Evolutionary conservation across 1,140 invertebrate species (phyloP).

Genomic region (Cecropterus lyciades): DNA sequence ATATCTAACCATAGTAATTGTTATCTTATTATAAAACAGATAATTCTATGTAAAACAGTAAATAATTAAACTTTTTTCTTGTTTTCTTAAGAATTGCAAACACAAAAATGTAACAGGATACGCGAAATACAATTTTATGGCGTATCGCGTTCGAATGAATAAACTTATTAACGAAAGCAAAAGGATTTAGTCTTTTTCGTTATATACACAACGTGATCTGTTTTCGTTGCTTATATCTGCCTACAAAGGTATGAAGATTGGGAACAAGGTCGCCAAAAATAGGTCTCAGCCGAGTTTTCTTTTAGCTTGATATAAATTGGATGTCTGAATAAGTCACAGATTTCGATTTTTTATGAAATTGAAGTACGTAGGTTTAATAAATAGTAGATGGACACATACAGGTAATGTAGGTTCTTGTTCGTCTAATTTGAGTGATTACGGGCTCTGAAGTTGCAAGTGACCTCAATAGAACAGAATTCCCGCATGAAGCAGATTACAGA

Average conservation of each 20-base stretch:
- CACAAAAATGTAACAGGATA: too few species aligned
- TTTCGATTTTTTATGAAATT: background rate
- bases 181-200: constrained; percentile 7
- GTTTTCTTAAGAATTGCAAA: too few species aligned
- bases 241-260: constrained; percentile 17
- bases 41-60: background rate
- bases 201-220: constrained; percentile 1
- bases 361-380: background rate
- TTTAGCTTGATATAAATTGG: constrained; percentile 14
- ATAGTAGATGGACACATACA: too few species aligned
- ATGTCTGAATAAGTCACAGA: background rate
- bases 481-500: too few species aligned
- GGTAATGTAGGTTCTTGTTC: too few species aligned
- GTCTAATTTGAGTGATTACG: too few species aligned
- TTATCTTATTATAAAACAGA: constrained; percentile 21
- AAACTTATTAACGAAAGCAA: background rate
- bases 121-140: background rate
- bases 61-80: background rate
- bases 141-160: background rate
- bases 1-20: constrained; percentile 18
- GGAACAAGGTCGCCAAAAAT: constrained; percentile 21
- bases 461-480: too few species aligned
- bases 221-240: background rate
- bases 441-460: too few species aligned
- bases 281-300: constrained; percentile 7